phyloP scores from a whole-genome alignment of 2,888 invertebrate species.

The Cyclophora punctaria region DNA sequence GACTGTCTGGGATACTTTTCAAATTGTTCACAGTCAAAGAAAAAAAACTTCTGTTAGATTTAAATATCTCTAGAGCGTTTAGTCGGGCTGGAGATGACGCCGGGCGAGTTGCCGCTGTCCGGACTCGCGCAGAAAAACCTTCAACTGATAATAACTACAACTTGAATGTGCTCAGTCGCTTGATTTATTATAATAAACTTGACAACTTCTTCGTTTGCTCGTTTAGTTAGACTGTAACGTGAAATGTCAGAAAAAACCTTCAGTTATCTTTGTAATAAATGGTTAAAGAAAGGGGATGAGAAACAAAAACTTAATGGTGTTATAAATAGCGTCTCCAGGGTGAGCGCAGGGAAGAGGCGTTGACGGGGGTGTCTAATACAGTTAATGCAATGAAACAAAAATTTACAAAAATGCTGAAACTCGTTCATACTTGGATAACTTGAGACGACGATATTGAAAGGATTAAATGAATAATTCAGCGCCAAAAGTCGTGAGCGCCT shows the following conservation, averaged over 20 bases:
- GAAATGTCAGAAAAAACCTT: no score
- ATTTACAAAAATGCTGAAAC: constrained; percentile 34
- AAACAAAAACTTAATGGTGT: background rate
- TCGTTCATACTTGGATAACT: constrained; percentile 33
- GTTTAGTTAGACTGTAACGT: no score
- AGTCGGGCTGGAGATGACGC: constrained; percentile 31
- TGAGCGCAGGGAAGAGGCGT: background rate
- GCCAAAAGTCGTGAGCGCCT: constrained; percentile 47
- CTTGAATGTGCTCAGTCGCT: constrained; percentile 15
- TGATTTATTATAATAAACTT: constrained; percentile 24
- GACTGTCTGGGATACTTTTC: constrained; percentile 27
- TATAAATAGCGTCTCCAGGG: background rate
- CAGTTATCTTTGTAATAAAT: background rate
- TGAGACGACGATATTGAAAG: constrained; percentile 54
- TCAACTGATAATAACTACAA: constrained; percentile 21
- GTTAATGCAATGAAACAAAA: constrained; percentile 33
- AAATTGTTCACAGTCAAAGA: constrained; percentile 40
- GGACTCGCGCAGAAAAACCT: constrained; percentile 24
- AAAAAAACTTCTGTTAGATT: constrained; percentile 46
- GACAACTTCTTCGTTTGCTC: constrained; percentile 9
- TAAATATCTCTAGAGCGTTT: constrained; percentile 57
- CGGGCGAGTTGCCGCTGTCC: constrained; percentile 26
- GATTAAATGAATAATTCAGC: constrained; percentile 64
- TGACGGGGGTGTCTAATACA: constrained; percentile 1
- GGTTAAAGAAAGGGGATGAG: background rate